Evolutionary conservation across 2,888 invertebrate genomes (phyloP).

Genomic region (Caenorhabditis sinica): DNA sequence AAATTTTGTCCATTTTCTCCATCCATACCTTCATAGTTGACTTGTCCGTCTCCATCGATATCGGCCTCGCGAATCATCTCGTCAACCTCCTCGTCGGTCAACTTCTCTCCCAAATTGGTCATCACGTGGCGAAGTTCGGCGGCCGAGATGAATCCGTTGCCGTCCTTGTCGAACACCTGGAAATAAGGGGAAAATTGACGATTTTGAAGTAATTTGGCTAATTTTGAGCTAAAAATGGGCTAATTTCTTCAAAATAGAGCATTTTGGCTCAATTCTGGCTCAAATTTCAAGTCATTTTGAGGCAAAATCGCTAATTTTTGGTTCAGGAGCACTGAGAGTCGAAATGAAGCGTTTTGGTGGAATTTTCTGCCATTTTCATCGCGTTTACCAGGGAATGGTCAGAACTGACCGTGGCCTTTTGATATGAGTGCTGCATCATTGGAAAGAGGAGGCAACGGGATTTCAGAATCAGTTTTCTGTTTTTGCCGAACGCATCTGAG

Average conservation of each 20-base stretch:
- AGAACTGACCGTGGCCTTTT: too few species aligned
- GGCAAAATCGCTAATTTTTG: background rate
- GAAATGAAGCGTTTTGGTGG: too few species aligned
- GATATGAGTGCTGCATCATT: too few species aligned
- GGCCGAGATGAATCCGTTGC: conserved; percentile 98
- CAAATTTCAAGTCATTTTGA: background rate
- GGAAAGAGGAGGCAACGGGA: too few species aligned
- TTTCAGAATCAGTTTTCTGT: too few species aligned
- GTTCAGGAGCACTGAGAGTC: too few species aligned
- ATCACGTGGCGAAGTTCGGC: conserved; percentile 99
- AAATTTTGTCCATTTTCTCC: too few species aligned
- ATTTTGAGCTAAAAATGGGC: background rate
- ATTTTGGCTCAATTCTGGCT: too few species aligned
- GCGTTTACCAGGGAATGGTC: too few species aligned
- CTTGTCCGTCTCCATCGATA: conserved; percentile 99
- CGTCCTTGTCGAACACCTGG: conserved; percentile 94
- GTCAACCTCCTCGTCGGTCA: conserved; percentile 98
- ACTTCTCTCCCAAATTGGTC: conserved; percentile 99
- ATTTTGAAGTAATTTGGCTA: background rate
- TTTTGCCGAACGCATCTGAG: too few species aligned
- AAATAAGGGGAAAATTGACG: background rate
- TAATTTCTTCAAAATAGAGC: too few species aligned
- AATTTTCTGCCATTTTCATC: too few species aligned
- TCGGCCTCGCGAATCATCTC: conserved; percentile 99
- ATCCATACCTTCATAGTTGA: conserved; percentile 90